Percentiles rank a stretch among this genome's conserved stretches.
Evolutionary conservation across 2,888 invertebrate species (phyloP).

Genomic region (Ophraella communa): DNA sequence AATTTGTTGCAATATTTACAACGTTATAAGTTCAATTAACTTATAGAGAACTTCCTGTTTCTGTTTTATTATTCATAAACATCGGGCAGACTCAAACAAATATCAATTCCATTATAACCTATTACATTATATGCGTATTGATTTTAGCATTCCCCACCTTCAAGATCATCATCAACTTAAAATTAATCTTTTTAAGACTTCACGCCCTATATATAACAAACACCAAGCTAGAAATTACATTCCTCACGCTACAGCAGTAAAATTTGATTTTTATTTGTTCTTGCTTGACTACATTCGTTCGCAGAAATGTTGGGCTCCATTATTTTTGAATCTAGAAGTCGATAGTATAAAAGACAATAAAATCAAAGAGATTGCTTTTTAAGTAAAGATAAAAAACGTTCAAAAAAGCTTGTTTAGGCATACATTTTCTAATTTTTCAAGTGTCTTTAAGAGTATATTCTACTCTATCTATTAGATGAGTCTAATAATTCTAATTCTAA

Average conservation of each 20-base stretch:
- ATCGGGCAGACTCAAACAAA: background rate
- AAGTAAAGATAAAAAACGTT: too few species aligned
- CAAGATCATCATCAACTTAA: background rate
- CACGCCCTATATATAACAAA: background rate
- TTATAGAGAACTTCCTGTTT: too few species aligned
- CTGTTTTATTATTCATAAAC: too few species aligned
- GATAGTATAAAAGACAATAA: too few species aligned
- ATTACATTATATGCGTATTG: background rate
- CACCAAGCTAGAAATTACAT: background rate
- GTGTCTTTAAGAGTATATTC: too few species aligned
- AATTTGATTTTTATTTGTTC: constrained; percentile 6
- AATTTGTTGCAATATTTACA: too few species aligned
- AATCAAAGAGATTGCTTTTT: too few species aligned
- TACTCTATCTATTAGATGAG: too few species aligned
- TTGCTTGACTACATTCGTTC: background rate
- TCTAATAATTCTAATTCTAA: too few species aligned
- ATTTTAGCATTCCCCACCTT: background rate
- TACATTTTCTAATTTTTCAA: too few species aligned
- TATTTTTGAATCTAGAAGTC: background rate
- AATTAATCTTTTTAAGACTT: background rate
- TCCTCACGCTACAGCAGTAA: background rate
- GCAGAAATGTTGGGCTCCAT: background rate
- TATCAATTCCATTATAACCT: background rate
- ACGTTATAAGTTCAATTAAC: too few species aligned
- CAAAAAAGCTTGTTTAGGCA: too few species aligned